A percentile compares a stretch with the other conserved stretches of the same genome.
Conservation (phyloP, 2,888 invertebrate species). For the Pseudococcus longispinus region DNA sequence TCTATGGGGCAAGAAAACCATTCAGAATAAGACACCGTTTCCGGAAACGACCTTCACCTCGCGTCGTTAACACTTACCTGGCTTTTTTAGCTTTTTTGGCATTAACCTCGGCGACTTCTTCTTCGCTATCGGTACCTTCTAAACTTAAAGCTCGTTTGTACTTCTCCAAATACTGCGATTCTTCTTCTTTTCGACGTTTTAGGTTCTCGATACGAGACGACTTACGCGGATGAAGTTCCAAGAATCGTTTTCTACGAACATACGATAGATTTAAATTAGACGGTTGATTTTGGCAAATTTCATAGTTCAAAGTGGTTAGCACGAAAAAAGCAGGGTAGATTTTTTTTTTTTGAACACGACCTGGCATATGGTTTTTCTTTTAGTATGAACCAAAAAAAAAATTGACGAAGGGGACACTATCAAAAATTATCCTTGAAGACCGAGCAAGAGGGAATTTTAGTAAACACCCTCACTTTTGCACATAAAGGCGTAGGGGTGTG, state of each 20-base stretch:
- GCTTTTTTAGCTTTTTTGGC: constrained; percentile 63
- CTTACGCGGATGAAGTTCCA: constrained; percentile 74
- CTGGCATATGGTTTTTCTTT: too few relatives aligned
- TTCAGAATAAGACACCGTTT: background rate
- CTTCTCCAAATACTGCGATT: constrained; percentile 59
- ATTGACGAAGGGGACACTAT: too few relatives aligned
- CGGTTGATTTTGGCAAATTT: too few relatives aligned
- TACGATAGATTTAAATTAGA: background rate
- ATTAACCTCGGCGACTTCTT: constrained; percentile 59
- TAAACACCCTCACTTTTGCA: too few relatives aligned
- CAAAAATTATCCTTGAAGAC: too few relatives aligned
- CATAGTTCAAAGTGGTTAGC: too few relatives aligned
- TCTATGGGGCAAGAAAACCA: background rate
- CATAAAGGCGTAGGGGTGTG: too few relatives aligned
- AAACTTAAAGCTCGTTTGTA: constrained; percentile 50
- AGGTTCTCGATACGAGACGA: constrained; percentile 72
- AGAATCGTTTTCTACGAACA: constrained; percentile 65
- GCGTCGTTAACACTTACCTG: constrained; percentile 17
- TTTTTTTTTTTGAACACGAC: background rate
- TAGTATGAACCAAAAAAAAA: too few relatives aligned
- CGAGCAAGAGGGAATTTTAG: too few relatives aligned
- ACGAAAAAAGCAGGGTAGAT: too few relatives aligned
- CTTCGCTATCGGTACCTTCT: constrained; percentile 61
- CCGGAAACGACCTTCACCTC: too few relatives aligned
- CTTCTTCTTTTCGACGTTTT: constrained; percentile 67